Base-by-base conservation (phyloP, 2,113 vertebrate genomes). In the Vidua chalybeata region DNA sequence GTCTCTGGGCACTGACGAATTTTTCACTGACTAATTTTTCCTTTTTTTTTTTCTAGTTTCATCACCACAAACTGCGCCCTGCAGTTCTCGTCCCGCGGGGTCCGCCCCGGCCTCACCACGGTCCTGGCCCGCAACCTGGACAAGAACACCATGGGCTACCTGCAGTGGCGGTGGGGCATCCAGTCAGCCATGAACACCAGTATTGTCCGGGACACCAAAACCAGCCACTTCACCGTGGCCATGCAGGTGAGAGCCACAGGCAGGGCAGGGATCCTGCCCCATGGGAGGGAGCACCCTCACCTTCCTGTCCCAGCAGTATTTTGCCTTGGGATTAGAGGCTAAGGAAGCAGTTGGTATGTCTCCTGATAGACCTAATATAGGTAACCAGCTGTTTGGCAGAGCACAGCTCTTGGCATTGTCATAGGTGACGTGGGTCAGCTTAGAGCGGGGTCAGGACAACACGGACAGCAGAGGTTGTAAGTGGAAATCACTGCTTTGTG, bases 121-220 rank as follows among this genome's bases (percentile, higher is more conserved):
- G 98, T 99, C 62, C 96, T 99, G 39, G 99, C 99, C 2, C 98
- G 99, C 21, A 99, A 99, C 97, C 98, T 99, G 8, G 99, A 99
- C 97, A 99, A 99, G 97, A 99, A 99, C 97, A 99, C 99, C 0
- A 99, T 99, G 98, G 99, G 99, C n/a, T 99, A 99, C 94, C 72
- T 99, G 73, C 99, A 99, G 98, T 99, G 99, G 99, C 98, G 99
- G 1, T 99, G 99, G 99, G 99, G 98, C 11, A 97, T 98, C 93
- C 99, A 99, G 98, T 99, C 99, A 3, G 99, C 99, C 82, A 99
- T 99, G 99, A 99, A 99, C 97, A 99, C 99, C 7, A 99, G 99
- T 49, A 90, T 99, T 5, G 99, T 99, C 84, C 98, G 99, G 58
- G 99, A 99, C 96, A 99, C 99, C 15, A 99, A 99, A 94, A 99